Evolutionary conservation across 2,113 vertebrate species (phyloP), one percentile per base, ranked within the genome.

Genomic region (Drymodes brunneopygia): DNA sequence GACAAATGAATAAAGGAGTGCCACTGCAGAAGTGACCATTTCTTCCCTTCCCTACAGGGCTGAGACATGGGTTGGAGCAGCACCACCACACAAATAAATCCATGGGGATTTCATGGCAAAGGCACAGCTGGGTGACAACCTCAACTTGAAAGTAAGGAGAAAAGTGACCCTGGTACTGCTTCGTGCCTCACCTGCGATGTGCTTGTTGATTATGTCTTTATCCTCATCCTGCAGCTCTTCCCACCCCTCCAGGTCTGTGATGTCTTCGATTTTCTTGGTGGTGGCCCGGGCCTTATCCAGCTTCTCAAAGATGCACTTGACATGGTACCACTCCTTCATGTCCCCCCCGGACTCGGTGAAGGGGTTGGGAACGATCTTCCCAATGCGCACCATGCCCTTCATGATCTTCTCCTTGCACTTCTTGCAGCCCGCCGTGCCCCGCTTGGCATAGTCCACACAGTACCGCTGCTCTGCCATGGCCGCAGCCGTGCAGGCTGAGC

Each of bases 271-370:
- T 96, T 99, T 99, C 97, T 99, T 99, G 2, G 99, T 99, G 80
- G 99, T 99, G 54, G 99, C 99, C 72, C 99, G 97, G 3, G 99
- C 99, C n/a, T 98, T 97, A 51, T 99, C 99, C 48, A 99, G 97
- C 97, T 99, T 99, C 98, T 99, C 99, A 58, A 99, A 99, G 11
- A 99, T 99, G 89, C 99, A 99, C 91, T 99, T 99, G 17, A 99
- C 96, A 1, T 99, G 99, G 95, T 99, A 99, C 99, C 99, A 99
- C 94, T 99, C 99, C 73, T 99, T 99, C 99, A 99, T 99, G 36
- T 99, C 99, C 3, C 99, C 99, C 0, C 98, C 99, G 1, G 99
- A 99, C 96, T 99, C 99, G 5, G 99, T 99, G 96, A 99, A 99
- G 13, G 99, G 99, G 58, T 99, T 99, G 18, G 99, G 99, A 10